Percentiles rank a stretch among this genome's conserved stretches.
Conservation (phyloP, 2,888 invertebrate species). For the Acanthosepion lycidas region DNA sequence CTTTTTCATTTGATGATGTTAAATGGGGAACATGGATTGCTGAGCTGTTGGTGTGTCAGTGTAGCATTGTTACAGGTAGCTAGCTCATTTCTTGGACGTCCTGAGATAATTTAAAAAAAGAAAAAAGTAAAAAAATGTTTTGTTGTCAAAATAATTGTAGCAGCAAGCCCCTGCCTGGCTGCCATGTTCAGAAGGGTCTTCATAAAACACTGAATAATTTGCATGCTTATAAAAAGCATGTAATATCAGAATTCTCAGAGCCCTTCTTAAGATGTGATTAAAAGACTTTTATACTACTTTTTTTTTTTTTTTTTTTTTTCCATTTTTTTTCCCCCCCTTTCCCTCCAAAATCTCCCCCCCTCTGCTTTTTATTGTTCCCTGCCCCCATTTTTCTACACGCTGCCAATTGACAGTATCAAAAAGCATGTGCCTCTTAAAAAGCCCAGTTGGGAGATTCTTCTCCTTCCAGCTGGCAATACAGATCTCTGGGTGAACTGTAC, state of each 20-base stretch:
- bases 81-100: constrained; percentile 46
- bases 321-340: no score
- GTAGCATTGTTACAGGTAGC: constrained; percentile 48
- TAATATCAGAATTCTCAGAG: not conserved
- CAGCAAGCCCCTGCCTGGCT: constrained; percentile 34
- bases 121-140: constrained; percentile 12
- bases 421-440: constrained; percentile 37
- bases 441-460: constrained; percentile 4
- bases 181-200: constrained; percentile 34
- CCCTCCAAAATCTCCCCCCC: not conserved
- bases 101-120: constrained; percentile 1
- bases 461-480: constrained; percentile 34
- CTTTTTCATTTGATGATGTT: constrained; percentile 36
- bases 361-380: not conserved
- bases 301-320: constrained; percentile 6
- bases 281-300: not conserved
- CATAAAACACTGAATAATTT: not conserved
- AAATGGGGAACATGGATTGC: constrained; percentile 46
- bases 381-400: constrained; percentile 37
- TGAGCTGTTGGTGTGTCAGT: constrained; percentile 48
- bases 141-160: constrained; percentile 41
- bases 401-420: constrained; percentile 42
- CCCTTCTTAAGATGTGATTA: constrained; percentile 34
- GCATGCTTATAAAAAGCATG: not conserved
- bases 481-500: constrained; percentile 33